Base-by-base conservation (phyloP, 2,113 vertebrate genomes). In the Blennius ocellaris region DNA sequence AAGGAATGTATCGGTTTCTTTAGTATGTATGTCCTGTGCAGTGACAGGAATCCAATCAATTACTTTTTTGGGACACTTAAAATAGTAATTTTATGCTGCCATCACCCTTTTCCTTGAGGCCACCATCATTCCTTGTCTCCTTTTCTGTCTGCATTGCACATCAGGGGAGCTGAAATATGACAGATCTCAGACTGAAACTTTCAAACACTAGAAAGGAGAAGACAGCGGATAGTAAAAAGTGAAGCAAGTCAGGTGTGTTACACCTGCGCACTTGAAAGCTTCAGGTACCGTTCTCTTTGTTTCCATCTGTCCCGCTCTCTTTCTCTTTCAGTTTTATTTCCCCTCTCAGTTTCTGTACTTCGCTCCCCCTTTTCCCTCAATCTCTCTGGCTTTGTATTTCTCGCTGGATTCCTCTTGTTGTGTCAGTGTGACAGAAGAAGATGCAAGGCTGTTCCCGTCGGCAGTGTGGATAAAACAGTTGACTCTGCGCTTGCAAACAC, bases 391-490 rank as follows among this genome's bases (percentile, higher is more conserved):
- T 83, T 69, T 79, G 56, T 61, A 73, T 74, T 80, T 73, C 56
- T 70, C 47, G 5, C 85, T 61, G 66, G 65, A 44, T 60, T 69
- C 69, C 82, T 76, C 81, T 88, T 87, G 82, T 88, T 87, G 76
- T 90, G 81, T 74, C 85, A 85, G 81, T 84, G 75, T 83, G 88
- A 89, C 75, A 81, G 90, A 82, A 52, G 64, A 67, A 83, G 83
- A 89, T 85, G 86, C 82, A 67, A 84, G 73, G 74, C 74, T 70
- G 71, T 81, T 83, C 78, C 80, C 69, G 8, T 80, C 54, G 56
- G 84, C 83, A 68, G 58, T 64, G 85, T 82, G 82, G 75, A 88
- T 89, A 68, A 85, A 88, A 89, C 87, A 76, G 83, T 83, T 80
- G 83, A 79, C 79, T 80, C 67, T 68, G 56, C 5, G 70, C 83